Evolutionary conservation across 1,140 invertebrate genomes (phyloP), one percentile per base, ranked within the genome.

Genomic region (Pygmarrhopalites habei): DNA sequence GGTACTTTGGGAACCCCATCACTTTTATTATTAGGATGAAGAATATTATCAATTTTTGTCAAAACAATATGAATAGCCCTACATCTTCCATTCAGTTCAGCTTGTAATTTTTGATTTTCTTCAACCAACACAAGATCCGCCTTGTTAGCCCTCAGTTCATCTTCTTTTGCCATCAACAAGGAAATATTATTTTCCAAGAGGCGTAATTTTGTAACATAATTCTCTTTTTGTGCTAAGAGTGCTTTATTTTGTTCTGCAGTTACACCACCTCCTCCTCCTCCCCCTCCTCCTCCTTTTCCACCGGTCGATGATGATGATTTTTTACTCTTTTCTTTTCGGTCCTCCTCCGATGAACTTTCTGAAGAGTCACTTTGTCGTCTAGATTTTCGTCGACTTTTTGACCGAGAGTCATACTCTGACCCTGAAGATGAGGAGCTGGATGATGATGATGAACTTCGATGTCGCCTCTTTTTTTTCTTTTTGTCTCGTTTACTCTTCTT

Each of bases 21-120:
- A 3, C 14, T 28, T 41, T 47, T 23, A 17, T 32, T 47, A 28
- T 26, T 28, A n/a, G 32, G 41, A 2, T 53, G 52, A 26, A 71
- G 55, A 46, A 71, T 60, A 23, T 68, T 62, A 43, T 58, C 49
- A 29, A 71, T 71, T 51, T 68, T 71, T 39, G 64, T 64, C 41
- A 71, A 47, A 25, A 71, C 64, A 56, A 66, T 60, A 28, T 66
- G 43, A n/a, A 71, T 64, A 39, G 69, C 69, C 32, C 68, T 63
- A 19, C 53, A 60, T 51, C 66, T 28, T 14, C 60, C 66, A 26
- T 58, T 68, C 0, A 71, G 32, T 43, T 71, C 69, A 14, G 66
- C 68, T 59, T 69, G 68, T 2, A 69, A 49, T 3, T 64, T 64
- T 32, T 64, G 58, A 55, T 69, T 69, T 30, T 69, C 67, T 35